phyloP scores from a whole-genome alignment of 2,797 vertebrate species.

The Spatula clypeata region DNA sequence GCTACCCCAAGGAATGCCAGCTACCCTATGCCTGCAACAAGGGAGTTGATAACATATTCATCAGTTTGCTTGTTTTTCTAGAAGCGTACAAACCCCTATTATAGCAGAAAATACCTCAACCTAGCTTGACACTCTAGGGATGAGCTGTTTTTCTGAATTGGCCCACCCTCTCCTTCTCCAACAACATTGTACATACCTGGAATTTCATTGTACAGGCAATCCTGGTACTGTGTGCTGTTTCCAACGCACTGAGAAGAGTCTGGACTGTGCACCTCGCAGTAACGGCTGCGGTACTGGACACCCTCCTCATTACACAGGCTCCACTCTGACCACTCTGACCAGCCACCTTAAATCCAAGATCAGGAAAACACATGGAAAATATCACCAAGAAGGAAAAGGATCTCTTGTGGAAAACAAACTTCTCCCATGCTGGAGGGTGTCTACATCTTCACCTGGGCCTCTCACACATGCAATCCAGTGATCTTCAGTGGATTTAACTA shows the following conservation, averaged over 20 bases:
- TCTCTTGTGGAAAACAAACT: not conserved
- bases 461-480: fast-evolving
- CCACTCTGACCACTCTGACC: conserved; percentile 98
- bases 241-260: conserved; percentile 87
- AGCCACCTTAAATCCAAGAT: conserved; percentile 88
- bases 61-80: not conserved
- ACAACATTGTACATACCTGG: conserved; percentile 85
- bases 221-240: conserved; percentile 93
- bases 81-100: not conserved
- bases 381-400: not conserved
- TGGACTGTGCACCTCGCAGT: conserved; percentile 86
- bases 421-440: not conserved
- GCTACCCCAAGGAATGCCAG: not conserved
- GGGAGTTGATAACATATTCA: not conserved
- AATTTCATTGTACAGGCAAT: conserved; percentile 93
- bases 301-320: conserved; percentile 93
- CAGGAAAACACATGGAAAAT: not conserved
- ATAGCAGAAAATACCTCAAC: not conserved
- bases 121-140: not conserved
- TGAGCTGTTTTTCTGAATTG: fast-evolving
- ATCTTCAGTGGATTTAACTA: not conserved
- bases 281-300: conserved; percentile 91
- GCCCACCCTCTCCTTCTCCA: not conserved
- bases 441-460: not conserved
- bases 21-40: not conserved